phyloP scores from a whole-genome alignment of 2,113 vertebrate species.

The Toxotes chatareus region DNA sequence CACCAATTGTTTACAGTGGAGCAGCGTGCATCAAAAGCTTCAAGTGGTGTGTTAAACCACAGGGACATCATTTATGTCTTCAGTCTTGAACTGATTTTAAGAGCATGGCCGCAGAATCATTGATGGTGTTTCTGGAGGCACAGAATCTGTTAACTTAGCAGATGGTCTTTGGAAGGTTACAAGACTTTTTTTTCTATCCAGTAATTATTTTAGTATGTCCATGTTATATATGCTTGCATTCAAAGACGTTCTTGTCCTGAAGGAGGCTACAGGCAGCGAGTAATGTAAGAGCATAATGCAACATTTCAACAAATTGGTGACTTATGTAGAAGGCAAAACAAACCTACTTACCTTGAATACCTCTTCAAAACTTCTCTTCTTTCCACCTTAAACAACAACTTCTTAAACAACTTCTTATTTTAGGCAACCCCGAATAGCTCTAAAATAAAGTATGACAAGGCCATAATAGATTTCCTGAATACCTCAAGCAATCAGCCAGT shows the following conservation, averaged over 20 bases:
- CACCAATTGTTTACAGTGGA: conserved; percentile 55
- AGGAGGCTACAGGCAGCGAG: not conserved
- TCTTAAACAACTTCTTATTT: not conserved
- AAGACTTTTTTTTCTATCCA: not conserved
- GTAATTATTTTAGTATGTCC: conserved; percentile 6
- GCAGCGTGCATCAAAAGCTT: conserved; percentile 51
- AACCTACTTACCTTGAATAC: not conserved
- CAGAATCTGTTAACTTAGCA: conserved; percentile 20
- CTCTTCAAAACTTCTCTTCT: not conserved
- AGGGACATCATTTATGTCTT: conserved; percentile 36
- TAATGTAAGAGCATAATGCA: not conserved
- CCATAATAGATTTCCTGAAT: not conserved
- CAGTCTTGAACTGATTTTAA: conserved; percentile 45
- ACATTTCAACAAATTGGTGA: not conserved
- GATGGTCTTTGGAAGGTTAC: conserved; percentile 22
- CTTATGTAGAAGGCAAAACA: not conserved
- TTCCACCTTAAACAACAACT: too few species aligned
- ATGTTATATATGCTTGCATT: not conserved
- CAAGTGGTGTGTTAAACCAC: conserved; percentile 45
- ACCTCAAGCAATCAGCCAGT: not conserved
- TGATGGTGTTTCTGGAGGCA: conserved; percentile 25
- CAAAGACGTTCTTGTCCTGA: not conserved
- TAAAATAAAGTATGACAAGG: not conserved
- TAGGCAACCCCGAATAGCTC: not conserved
- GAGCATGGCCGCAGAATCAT: conserved; percentile 41